Evolutionary conservation across 2,888 invertebrate species (phyloP).

Genomic region (Drosophila subquinaria): DNA sequence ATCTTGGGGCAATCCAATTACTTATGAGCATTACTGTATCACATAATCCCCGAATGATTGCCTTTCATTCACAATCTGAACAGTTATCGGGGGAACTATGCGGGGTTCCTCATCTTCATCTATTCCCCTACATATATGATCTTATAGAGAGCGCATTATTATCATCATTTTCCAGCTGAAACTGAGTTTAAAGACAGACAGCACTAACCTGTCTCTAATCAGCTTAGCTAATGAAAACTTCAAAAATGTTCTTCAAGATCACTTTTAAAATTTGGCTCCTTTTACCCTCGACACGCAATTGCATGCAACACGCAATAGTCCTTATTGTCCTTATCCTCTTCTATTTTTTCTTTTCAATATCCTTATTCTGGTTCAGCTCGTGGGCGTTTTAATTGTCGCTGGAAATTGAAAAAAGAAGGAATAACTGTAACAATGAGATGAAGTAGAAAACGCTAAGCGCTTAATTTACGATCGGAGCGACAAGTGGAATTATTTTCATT

Average conservation of each 20-base stretch:
- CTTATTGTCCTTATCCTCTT: conserved; percentile 13
- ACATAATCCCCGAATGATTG: conserved; percentile 13
- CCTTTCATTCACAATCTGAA: conserved; percentile 29
- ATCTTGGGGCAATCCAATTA: conserved; percentile 23
- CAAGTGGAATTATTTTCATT: conserved; percentile 42
- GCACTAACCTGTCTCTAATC: conserved; percentile 50
- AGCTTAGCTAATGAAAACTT: conserved; percentile 64
- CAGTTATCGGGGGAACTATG: conserved; percentile 3
- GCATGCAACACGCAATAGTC: conserved; percentile 67
- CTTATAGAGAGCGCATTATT: conserved; percentile 20
- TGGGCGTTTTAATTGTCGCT: conserved; percentile 64
- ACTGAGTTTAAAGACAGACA: conserved; percentile 17
- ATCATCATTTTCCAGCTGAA: conserved; percentile 58
- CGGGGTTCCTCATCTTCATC: background rate
- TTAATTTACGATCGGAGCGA: conserved; percentile 58
- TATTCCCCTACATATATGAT: background rate
- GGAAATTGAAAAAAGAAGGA: conserved; percentile 20
- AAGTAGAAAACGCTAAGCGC: conserved; percentile 40
- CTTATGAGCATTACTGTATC: conserved; percentile 21
- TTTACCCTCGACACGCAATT: conserved; percentile 28
- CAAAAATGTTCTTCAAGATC: conserved; percentile 11
- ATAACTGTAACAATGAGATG: conserved; percentile 43
- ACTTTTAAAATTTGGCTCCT: conserved; percentile 16
- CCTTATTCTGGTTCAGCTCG: conserved; percentile 24
- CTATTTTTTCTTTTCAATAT: background rate